phyloP scores from a whole-genome alignment of 2,888 invertebrate species.

The Melinopterus prodromus region DNA sequence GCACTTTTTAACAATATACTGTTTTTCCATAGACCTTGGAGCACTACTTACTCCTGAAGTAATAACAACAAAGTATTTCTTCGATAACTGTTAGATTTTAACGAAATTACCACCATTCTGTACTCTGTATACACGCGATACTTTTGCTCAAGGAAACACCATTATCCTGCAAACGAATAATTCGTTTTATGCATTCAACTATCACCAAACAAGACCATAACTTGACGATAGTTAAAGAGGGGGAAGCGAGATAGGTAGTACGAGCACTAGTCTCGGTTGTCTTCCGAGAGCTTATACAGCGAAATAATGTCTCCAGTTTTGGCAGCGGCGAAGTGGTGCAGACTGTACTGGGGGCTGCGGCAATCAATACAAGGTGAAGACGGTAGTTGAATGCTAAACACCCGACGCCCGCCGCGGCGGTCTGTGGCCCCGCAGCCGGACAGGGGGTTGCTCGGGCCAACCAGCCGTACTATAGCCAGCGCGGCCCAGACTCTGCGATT shows the following conservation, averaged over 20 bases:
- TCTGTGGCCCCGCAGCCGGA: conserved; percentile 53
- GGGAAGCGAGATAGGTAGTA: background rate
- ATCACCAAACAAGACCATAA: background rate
- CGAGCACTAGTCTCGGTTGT: background rate
- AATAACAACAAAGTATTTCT: too few relatives aligned
- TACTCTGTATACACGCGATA: too few relatives aligned
- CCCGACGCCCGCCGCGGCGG: conserved; percentile 45
- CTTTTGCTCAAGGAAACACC: background rate
- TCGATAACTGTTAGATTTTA: too few relatives aligned
- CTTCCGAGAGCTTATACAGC: conserved; percentile 8
- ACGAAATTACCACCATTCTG: too few relatives aligned
- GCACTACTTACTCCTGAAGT: too few relatives aligned
- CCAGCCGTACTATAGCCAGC: background rate
- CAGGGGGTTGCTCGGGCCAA: conserved; percentile 35
- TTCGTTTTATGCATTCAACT: background rate
- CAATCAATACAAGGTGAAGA: conserved; percentile 73
- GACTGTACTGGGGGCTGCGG: conserved; percentile 58
- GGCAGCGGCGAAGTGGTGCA: conserved; percentile 45
- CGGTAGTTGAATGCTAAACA: conserved; percentile 69
- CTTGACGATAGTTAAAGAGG: background rate
- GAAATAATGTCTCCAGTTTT: conserved; percentile 36
- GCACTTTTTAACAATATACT: too few relatives aligned
- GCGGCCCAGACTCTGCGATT: background rate
- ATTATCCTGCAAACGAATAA: background rate
- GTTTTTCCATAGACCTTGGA: too few relatives aligned